Evolutionary conservation across 35 echinoderm and acorn worm genomes (phyloP).

Genomic region (Apostichopus californicus): DNA sequence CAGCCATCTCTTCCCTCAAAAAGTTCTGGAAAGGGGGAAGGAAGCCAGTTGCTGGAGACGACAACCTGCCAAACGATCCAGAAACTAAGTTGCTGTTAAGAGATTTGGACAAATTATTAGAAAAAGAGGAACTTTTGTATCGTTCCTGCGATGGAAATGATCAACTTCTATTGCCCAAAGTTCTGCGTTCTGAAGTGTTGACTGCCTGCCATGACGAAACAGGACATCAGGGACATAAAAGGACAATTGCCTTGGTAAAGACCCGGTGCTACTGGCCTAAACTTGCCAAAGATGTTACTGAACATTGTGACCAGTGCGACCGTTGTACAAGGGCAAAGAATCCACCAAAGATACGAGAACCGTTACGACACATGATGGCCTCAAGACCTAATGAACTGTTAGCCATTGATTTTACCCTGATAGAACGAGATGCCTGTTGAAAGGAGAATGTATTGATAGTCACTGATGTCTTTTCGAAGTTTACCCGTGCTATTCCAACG

Average conservation of each 20-base stretch:
- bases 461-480: too few species aligned
- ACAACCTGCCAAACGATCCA: background rate
- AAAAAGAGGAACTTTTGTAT: constrained; percentile 26
- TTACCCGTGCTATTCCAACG: too few species aligned
- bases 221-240: constrained; percentile 43
- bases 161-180: constrained; percentile 23
- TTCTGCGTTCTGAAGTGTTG: background rate
- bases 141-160: background rate
- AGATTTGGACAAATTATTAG: background rate
- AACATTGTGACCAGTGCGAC: too few species aligned
- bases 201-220: constrained; percentile 41
- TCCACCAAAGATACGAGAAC: too few species aligned
- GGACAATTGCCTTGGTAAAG: background rate
- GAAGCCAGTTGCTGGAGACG: too few species aligned
- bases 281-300: too few species aligned
- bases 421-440: too few species aligned
- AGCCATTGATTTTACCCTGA: constrained; percentile 40
- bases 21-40: background rate
- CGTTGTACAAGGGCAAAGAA: too few species aligned
- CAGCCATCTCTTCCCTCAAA: background rate
- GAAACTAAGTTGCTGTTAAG: constrained; percentile 25
- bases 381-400: constrained; percentile 54
- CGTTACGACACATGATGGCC: too few species aligned
- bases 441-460: too few species aligned
- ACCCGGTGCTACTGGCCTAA: constrained; percentile 39